These are phyloP conservation scores for Plutomurus gul DNA, from an alignment of 1,140 invertebrate genomes.

Conservation along the genomic window DNA sequence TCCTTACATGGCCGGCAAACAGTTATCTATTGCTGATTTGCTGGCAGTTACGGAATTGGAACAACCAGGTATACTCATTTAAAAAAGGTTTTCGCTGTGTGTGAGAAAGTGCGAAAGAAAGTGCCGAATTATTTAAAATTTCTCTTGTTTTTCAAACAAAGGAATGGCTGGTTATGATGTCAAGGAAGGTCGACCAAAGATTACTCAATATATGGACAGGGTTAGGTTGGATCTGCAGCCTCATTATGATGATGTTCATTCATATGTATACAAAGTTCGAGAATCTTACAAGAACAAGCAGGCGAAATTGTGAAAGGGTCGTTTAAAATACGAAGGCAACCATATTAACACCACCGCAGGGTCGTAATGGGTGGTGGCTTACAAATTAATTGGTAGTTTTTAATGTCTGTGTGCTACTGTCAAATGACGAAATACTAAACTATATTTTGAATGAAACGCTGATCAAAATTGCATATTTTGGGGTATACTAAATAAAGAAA, in stretches of 20 bases:
- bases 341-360: not conserved
- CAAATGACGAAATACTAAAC: too few relatives aligned
- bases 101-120: too few relatives aligned
- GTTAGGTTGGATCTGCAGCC: constrained; percentile 66
- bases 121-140: not conserved
- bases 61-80: constrained; percentile 69
- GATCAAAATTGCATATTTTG: too few relatives aligned
- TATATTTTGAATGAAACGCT: too few relatives aligned
- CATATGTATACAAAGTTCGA: constrained; percentile 57
- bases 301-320: not conserved
- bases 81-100: not conserved
- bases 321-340: not conserved
- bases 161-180: constrained; percentile 69
- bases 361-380: too few relatives aligned
- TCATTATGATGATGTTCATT: constrained; percentile 70
- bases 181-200: constrained; percentile 62
- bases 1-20: constrained; percentile 70
- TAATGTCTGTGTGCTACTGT: too few relatives aligned
- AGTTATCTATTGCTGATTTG: constrained; percentile 76
- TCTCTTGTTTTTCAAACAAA: constrained; percentile 53
- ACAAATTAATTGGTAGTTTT: too few relatives aligned
- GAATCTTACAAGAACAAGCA: not conserved
- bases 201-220: constrained; percentile 68
- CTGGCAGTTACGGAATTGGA: constrained; percentile 82
- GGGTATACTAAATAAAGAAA: too few relatives aligned